Conservation (phyloP, 2,113 vertebrate genomes). For the Xenopus laevis region DNA sequence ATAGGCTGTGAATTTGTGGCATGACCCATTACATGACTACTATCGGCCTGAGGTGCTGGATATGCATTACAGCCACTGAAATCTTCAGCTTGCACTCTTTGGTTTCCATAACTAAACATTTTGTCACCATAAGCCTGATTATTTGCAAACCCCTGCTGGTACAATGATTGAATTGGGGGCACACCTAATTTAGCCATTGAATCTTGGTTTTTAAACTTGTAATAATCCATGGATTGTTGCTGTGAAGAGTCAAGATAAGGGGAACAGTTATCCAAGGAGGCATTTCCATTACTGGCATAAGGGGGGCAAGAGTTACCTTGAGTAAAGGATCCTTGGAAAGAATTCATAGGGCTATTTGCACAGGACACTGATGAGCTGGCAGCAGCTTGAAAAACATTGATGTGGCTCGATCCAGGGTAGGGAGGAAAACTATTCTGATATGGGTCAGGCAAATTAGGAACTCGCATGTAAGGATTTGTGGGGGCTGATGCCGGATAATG, state of each 20-base stretch:
- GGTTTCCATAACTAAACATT: slow-evolving; percentile 78
- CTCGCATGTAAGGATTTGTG: slow-evolving; percentile 67
- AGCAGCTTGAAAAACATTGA: slow-evolving; percentile 70
- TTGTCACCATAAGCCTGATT: slow-evolving; percentile 73
- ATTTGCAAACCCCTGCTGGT: slow-evolving; percentile 78
- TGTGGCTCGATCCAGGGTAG: slow-evolving; percentile 67
- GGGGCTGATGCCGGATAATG: slow-evolving; percentile 68
- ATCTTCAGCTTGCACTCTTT: slow-evolving; percentile 76
- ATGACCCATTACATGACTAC: slow-evolving; percentile 59
- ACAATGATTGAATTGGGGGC: slow-evolving; percentile 73
- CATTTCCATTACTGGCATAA: slow-evolving; percentile 84
- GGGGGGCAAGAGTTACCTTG: slow-evolving; percentile 72
- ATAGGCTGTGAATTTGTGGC: slow-evolving; percentile 66
- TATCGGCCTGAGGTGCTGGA: slow-evolving; percentile 62
- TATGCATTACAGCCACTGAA: slow-evolving; percentile 74
- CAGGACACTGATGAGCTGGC: slow-evolving; percentile 74
- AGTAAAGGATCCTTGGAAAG: slow-evolving; percentile 69
- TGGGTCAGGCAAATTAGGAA: slow-evolving; percentile 65
- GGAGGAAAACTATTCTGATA: slow-evolving; percentile 75
- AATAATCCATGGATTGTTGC: slow-evolving; percentile 79
- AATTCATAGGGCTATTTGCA: slow-evolving; percentile 71
- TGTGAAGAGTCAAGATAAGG: slow-evolving; percentile 66
- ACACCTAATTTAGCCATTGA: slow-evolving; percentile 63
- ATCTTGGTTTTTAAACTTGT: slow-evolving; percentile 74
- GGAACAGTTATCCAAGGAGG: slow-evolving; percentile 75